Evolutionary conservation across 2,888 invertebrate species (phyloP).

Genomic region (Drosophila algonquin): DNA sequence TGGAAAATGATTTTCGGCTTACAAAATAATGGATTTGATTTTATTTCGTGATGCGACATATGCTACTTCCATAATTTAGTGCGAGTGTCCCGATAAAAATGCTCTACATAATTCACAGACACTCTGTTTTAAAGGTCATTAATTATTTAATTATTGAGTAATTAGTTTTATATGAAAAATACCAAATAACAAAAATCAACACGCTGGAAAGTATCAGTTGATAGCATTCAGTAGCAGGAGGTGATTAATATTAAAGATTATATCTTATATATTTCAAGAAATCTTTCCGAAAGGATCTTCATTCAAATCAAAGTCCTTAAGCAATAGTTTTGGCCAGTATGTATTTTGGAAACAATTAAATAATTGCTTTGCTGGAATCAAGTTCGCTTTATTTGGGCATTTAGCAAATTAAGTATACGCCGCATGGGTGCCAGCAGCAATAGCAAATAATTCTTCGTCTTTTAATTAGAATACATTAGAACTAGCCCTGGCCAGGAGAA

Average conservation of each 20-base stretch:
- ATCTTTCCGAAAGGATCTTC: too few species aligned
- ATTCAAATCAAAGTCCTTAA: background rate
- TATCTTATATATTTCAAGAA: too few species aligned
- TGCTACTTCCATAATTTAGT: conserved; percentile 20
- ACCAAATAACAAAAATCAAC: background rate
- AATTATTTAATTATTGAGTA: conserved; percentile 22
- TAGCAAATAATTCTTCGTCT: conserved; percentile 25
- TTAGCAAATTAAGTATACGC: conserved; percentile 41
- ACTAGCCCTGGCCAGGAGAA: conserved; percentile 22
- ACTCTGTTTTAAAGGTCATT: conserved; percentile 23
- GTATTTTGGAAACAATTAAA: too few species aligned
- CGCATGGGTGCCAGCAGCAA: conserved; percentile 1
- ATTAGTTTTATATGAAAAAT: conserved; percentile 7
- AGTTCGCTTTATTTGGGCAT: conserved; percentile 24
- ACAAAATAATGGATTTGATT: conserved; percentile 36
- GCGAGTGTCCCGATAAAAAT: conserved; percentile 9
- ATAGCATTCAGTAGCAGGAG: too few species aligned
- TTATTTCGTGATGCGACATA: background rate
- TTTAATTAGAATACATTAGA: conserved; percentile 43
- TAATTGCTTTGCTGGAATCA: too few species aligned
- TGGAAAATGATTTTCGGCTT: conserved; percentile 19
- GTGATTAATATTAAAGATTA: too few species aligned
- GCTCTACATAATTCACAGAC: conserved; percentile 18
- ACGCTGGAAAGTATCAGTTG: too few species aligned
- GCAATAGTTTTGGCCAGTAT: too few species aligned